These are phyloP conservation scores for Holothuria leucospilota DNA, from an alignment of 53 echinoderm and acorn worm species.

Conservation along the genomic window DNA sequence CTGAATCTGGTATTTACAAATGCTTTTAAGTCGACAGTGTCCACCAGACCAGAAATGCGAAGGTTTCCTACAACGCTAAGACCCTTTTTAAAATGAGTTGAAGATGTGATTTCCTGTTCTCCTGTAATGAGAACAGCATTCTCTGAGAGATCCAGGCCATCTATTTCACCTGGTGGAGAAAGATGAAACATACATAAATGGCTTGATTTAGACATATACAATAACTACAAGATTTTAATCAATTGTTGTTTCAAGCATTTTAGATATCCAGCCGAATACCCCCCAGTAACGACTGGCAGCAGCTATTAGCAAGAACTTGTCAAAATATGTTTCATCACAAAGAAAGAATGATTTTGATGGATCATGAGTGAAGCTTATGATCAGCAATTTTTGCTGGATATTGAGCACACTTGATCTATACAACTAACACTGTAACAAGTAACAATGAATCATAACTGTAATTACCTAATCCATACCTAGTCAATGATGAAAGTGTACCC, in stretches of 20 bases:
- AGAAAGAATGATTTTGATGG: too few relatives aligned
- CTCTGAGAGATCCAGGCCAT: constrained; percentile 68
- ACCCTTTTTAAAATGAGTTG: constrained; percentile 65
- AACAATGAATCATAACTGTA: too few relatives aligned
- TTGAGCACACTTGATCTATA: too few relatives aligned
- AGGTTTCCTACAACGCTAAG: constrained; percentile 65
- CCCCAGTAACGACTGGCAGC: too few relatives aligned
- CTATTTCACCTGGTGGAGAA: background rate
- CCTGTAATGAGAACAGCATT: constrained; percentile 69
- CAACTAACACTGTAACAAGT: too few relatives aligned
- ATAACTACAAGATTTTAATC: background rate
- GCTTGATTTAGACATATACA: background rate
- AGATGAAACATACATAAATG: background rate
- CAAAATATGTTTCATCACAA: too few relatives aligned
- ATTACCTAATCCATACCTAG: too few relatives aligned
- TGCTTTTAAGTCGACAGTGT: constrained; percentile 64
- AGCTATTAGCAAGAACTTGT: too few relatives aligned
- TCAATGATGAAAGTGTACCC: too few relatives aligned
- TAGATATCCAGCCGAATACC: too few relatives aligned
- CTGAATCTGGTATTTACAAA: constrained; percentile 40
- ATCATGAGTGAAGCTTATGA: too few relatives aligned
- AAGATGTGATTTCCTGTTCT: constrained; percentile 62
- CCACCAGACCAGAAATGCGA: constrained; percentile 71
- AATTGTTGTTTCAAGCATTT: background rate
- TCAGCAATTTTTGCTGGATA: too few relatives aligned